Conservation (phyloP, 92 coral and sea anemone genomes). For the Anthopleura xanthogrammica region DNA sequence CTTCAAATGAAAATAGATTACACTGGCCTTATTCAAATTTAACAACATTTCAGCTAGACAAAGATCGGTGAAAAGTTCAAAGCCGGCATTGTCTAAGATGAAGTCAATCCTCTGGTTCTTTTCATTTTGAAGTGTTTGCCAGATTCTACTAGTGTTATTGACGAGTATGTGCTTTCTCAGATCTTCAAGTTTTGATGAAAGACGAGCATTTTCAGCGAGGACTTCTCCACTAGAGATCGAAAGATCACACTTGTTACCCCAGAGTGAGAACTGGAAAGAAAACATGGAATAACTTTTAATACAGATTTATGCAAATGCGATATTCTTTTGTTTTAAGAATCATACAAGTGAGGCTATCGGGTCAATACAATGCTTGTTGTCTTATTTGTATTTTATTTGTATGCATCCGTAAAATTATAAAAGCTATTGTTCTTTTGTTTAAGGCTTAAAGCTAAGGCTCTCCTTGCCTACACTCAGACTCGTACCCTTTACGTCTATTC, state of each 20-base stretch:
- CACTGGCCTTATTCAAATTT: slow-evolving; percentile 64
- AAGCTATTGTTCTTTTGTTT: too few species aligned
- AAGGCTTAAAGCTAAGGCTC: too few species aligned
- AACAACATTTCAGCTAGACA: slow-evolving; percentile 89
- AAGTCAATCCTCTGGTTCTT: slow-evolving; percentile 77
- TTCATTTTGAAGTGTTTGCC: slow-evolving; percentile 52
- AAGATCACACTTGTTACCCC: slow-evolving; percentile 99
- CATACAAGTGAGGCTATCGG: too few species aligned
- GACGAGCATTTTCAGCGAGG: slow-evolving; percentile 41
- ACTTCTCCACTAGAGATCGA: slow-evolving; percentile 93
- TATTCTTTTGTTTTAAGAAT: too few species aligned
- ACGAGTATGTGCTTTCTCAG: slow-evolving; percentile 81
- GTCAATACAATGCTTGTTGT: too few species aligned
- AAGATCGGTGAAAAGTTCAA: slow-evolving; percentile 92
- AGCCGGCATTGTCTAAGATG: slow-evolving; percentile 96
- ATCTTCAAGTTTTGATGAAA: slow-evolving; percentile 61
- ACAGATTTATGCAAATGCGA: too few species aligned
- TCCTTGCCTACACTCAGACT: too few species aligned
- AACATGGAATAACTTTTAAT: background rate
- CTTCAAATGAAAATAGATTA: slow-evolving; percentile 78
- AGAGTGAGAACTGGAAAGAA: slow-evolving; percentile 73
- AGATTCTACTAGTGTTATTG: slow-evolving; percentile 64
- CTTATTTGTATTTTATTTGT: too few species aligned
- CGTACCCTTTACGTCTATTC: too few species aligned
- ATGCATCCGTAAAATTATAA: too few species aligned